Percentiles rank a stretch among this genome's conserved stretches.
Conservation (phyloP, 2,888 invertebrate species). For the Branchipolynoe longqiensis region DNA sequence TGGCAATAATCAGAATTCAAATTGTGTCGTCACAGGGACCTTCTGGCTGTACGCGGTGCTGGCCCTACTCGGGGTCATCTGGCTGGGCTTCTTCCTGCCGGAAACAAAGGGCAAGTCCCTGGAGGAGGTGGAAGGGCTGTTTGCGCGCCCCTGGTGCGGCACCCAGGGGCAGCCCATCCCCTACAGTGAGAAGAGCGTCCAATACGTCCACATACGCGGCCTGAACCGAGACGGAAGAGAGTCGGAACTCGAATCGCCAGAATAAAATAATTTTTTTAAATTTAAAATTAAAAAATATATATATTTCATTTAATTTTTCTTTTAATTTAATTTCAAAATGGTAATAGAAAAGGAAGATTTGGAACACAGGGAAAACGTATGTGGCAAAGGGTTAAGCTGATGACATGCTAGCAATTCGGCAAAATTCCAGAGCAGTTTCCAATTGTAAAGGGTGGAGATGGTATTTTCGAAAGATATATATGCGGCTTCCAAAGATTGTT, state of each 20-base stretch:
- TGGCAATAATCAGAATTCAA: no score
- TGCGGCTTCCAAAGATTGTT: no score
- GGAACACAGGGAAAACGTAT: no score
- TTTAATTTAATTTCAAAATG: background rate
- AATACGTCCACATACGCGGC: constrained; percentile 83
- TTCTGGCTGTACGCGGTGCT: constrained; percentile 84
- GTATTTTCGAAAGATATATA: no score
- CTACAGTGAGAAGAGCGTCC: constrained; percentile 80
- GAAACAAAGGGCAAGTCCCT: constrained; percentile 84
- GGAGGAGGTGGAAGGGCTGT: constrained; percentile 83
- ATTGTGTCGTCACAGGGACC: constrained; percentile 82
- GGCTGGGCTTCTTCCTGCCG: constrained; percentile 83
- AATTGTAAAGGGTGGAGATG: background rate
- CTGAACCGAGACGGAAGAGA: constrained; percentile 81
- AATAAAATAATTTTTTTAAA: no score
- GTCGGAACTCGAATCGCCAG: constrained; percentile 74
- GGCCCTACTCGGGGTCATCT: constrained; percentile 78
- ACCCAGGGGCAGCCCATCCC: constrained; percentile 70
- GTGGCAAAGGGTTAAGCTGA: background rate
- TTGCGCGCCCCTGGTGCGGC: constrained; percentile 78
- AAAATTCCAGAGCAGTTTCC: background rate
- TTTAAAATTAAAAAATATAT: background rate
- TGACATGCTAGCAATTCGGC: background rate
- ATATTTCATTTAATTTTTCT: background rate
- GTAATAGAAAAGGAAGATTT: no score